Base-by-base conservation (phyloP, 2,113 vertebrate species). In the Erpornis zantholeuca region DNA sequence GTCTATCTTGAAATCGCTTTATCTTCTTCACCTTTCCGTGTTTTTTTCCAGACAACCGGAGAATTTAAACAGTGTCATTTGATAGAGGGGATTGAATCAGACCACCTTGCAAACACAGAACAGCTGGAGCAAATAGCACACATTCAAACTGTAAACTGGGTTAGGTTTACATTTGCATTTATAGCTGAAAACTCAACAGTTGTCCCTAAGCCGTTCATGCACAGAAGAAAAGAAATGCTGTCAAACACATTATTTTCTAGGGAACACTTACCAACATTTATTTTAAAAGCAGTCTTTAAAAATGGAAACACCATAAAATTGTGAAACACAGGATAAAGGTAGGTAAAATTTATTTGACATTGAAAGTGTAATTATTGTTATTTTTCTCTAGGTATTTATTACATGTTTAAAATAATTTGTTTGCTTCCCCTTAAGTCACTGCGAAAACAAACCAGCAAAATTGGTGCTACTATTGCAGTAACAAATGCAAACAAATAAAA, bases 401-500 rank as follows among this genome's bases (percentile, higher is more conserved):
- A 36, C 10, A 21, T 3, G 6, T 93, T 88, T 78, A 75, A 93
- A 93, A 88, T 50, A 71, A 77, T n/a, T 81, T 57, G 19, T 72
- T 79, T 79, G 33, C 75, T 83, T 75, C 52, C 66, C 17, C 60
- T 86, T 20, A 54, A 81, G 47, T 49, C 7, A 0, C 40, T 85
- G 81, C 19, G 79, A 79, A 92, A 94, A 75, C 35, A 90, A 82
- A 91, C 40, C 57, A 71, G 44, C 7, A 66, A 89, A 84, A 78
- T 44, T 63, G 23, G 50, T 93, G 64, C 45, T 63, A 33, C 35
- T 73, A 44, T 65, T 93, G 64, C 33, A 35, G 71, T 88, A 78
- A 77, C 78, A 81, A 88, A 88, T 15, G 44, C 18, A 95, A 94
- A 85, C 75, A 90, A 91, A 92, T 24, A 75, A 89, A 80, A 87